Evolutionary conservation across 2,113 vertebrate genomes (phyloP), one percentile per base, ranked within the genome.

Genomic region (Mobula hypostoma): DNA sequence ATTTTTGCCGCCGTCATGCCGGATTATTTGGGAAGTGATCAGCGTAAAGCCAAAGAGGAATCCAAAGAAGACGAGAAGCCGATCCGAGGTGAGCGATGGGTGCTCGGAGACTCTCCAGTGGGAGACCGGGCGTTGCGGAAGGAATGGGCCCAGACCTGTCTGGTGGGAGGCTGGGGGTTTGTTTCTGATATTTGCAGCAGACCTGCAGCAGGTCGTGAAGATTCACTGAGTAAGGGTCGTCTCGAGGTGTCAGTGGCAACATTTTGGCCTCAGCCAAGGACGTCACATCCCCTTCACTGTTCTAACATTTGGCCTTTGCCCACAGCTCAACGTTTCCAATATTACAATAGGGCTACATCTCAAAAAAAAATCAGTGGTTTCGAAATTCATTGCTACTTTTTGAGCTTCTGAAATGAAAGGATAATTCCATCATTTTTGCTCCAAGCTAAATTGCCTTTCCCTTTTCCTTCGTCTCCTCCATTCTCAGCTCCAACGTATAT

Each of bases 21-120:
- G 88, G 99, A 99, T 94, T 99, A 99, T 94, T 95, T 99, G 79
- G 98, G 98, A 66, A 96, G 98, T 0, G 98, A 98, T 58, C 98
- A 99, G 94, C 97, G 98, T 94, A 99, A 99, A 95, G 97, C 97
- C 4, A 99, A 98, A 94, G 98, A 99, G 90, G 98, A 98, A 48
- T 98, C 98, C 90, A 99, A 99, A 94, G 98, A 98, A 6, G 98
- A 98, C 7, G 98, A 99, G 78, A 97, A 96, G 0, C 98, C 98
- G 4, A 99, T 99, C 95, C 97, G 98, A 96, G 97, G 98, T 99
- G 95, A 95, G 96, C 24, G 36, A 0, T 0, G 2, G 21, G 4
- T 40, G 11, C 14, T 11, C 8, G 90, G 56, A 24, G 5, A 15
- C 19, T 17, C 2, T 56, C 11, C 5, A 17, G n/a, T 19, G 56